A percentile compares a stretch with the other conserved stretches of the same genome.
These are phyloP conservation scores for Acrossocheilus wenchowensis DNA, from an alignment of 2,797 vertebrate genomes.

Conservation along the genomic window DNA sequence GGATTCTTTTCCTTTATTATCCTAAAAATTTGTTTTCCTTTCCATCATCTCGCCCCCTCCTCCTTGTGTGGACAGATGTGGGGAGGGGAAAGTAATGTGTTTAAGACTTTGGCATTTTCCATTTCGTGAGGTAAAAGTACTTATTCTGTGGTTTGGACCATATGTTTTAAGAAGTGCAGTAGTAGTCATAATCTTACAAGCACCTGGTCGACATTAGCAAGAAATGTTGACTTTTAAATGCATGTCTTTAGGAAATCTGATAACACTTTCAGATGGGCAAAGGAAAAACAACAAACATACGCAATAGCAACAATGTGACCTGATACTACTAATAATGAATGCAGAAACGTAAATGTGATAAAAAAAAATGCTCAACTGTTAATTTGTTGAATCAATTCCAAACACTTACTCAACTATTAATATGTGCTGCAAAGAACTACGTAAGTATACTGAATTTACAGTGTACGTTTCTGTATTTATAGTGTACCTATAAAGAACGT, in stretches of 20 bases:
- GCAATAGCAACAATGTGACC: neutral
- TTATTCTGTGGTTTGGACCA: constrained; percentile 40
- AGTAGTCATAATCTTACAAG: constrained; percentile 1
- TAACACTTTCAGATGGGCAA: neutral
- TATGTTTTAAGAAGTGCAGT: constrained; percentile 20
- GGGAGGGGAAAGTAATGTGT: constrained; percentile 37
- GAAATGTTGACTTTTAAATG: constrained; percentile 33
- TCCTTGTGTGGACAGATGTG: constrained; percentile 76
- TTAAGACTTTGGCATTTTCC: constrained; percentile 63
- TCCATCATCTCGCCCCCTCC: constrained; percentile 67
- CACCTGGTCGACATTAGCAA: constrained; percentile 49
- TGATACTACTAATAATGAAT: neutral
- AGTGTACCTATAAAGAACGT: no score
- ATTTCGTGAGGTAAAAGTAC: constrained; percentile 58
- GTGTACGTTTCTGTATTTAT: no score
- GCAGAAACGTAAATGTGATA: neutral
- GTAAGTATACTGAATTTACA: no score
- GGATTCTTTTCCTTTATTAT: constrained; percentile 68
- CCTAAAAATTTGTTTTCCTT: constrained; percentile 59
- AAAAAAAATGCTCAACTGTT: neutral
- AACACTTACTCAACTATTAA: neutral
- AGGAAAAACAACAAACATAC: neutral
- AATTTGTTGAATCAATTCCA: no score
- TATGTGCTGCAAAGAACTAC: neutral
- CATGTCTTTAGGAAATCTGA: constrained; percentile 10